A percentile compares a stretch with the other conserved stretches of the same genome.
These are phyloP conservation scores for Chelmon rostratus DNA, from an alignment of 2,797 vertebrate species.

Conservation along the genomic window DNA sequence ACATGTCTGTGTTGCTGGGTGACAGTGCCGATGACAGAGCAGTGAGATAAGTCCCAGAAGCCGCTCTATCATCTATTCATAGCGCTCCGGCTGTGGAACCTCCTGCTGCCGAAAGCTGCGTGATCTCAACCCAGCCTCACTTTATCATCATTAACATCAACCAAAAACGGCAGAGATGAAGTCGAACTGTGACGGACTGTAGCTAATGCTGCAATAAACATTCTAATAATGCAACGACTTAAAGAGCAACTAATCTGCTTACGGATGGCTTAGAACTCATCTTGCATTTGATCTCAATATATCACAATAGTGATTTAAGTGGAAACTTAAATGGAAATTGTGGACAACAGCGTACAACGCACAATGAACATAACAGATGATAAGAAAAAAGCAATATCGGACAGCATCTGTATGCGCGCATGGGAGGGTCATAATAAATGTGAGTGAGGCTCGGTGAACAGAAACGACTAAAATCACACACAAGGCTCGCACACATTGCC, in stretches of 20 bases:
- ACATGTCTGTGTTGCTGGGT: constrained; percentile 60
- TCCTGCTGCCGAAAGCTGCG: constrained; percentile 72
- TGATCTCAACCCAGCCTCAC: constrained; percentile 56
- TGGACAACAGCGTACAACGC: constrained; percentile 25
- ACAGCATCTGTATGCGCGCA: constrained; percentile 21
- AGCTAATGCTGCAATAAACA: constrained; percentile 67
- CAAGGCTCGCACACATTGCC: constrained; percentile 61
- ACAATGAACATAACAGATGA: constrained; percentile 24
- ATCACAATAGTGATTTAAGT: constrained; percentile 31
- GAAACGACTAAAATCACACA: constrained; percentile 66
- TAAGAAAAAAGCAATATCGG: constrained; percentile 26
- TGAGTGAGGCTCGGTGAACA: constrained; percentile 40
- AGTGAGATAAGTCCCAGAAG: constrained; percentile 71
- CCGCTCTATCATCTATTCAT: constrained; percentile 75
- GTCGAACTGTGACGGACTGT: constrained; percentile 54
- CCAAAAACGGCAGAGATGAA: constrained; percentile 53
- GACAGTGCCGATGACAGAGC: constrained; percentile 73
- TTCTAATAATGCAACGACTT: constrained; percentile 61
- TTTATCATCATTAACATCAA: constrained; percentile 73
- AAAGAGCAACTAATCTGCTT: constrained; percentile 55
- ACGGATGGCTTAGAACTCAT: constrained; percentile 20
- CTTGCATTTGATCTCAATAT: constrained; percentile 35
- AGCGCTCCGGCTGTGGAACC: constrained; percentile 59
- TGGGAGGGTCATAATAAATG: constrained; percentile 3
- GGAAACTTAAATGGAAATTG: constrained; percentile 25